phyloP scores from a whole-genome alignment of 2,797 vertebrate genomes.

The Mus minutoides region DNA sequence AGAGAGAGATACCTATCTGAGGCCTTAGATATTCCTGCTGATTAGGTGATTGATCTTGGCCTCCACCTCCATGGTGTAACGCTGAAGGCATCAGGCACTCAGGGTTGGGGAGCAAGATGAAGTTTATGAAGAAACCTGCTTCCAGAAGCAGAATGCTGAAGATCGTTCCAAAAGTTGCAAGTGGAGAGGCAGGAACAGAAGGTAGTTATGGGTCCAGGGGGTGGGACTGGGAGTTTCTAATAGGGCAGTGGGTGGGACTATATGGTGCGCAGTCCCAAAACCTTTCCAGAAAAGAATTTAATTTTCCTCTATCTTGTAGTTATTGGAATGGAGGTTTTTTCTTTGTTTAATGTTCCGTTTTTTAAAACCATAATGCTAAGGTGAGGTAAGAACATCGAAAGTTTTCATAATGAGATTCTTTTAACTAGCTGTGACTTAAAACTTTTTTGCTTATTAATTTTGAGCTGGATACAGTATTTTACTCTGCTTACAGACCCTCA shows the following conservation, averaged over 20 bases:
- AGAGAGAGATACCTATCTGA: constrained; percentile 74
- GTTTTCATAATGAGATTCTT: neutral
- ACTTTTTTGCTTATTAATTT: constrained; percentile 35
- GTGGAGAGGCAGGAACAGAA: neutral
- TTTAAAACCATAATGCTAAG: neutral
- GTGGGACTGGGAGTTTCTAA: neutral
- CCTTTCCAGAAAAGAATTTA: constrained; percentile 17
- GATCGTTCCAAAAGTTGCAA: neutral
- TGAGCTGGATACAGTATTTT: neutral
- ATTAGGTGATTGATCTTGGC: constrained; percentile 62
- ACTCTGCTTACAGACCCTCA: neutral
- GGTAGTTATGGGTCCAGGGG: neutral
- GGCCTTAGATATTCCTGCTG: constrained; percentile 59
- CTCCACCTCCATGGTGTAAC: constrained; percentile 66
- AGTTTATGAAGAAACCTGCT: accelerated
- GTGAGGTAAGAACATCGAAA: neutral
- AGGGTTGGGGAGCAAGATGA: neutral
- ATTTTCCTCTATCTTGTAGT: constrained; percentile 31
- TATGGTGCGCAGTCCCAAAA: neutral
- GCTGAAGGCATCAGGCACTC: constrained; percentile 70
- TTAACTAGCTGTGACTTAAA: constrained; percentile 46
- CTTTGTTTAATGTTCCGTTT: neutral
- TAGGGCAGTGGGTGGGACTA: neutral
- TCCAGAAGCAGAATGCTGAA: neutral
- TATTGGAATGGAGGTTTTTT: constrained; percentile 13